These are phyloP conservation scores for Vespertilio murinus DNA, from an alignment of 2,797 vertebrate species.

Conservation along the genomic window DNA sequence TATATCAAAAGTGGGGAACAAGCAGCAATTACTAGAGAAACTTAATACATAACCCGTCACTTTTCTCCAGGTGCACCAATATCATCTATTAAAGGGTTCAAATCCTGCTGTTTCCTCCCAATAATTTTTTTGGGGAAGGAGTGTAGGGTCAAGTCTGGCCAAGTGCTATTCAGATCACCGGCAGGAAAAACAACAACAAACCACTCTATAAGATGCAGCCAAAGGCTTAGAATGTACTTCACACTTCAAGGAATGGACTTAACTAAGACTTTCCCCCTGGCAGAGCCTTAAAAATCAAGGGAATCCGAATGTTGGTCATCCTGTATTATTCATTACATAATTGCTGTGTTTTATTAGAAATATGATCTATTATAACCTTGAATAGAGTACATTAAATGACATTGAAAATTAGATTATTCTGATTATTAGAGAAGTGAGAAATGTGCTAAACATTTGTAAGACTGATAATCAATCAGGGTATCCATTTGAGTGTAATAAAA, in stretches of 20 bases:
- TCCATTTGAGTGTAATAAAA: slow-evolving; percentile 86
- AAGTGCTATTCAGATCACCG: slow-evolving; percentile 13
- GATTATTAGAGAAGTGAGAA: slow-evolving; percentile 88
- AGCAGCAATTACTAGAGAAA: slow-evolving; percentile 67
- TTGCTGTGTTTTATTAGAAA: slow-evolving; percentile 85
- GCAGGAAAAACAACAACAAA: neutral
- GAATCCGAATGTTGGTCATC: slow-evolving; percentile 71
- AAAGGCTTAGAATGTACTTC: neutral
- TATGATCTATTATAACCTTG: slow-evolving; percentile 87
- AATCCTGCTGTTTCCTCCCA: slow-evolving; percentile 55
- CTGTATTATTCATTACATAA: slow-evolving; percentile 85
- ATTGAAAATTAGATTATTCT: slow-evolving; percentile 89
- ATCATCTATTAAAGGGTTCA: slow-evolving; percentile 33
- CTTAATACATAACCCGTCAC: slow-evolving; percentile 66
- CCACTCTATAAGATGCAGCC: neutral
- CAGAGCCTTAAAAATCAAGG: slow-evolving; percentile 51
- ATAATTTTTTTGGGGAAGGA: neutral
- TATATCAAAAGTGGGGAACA: slow-evolving; percentile 63
- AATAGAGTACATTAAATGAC: slow-evolving; percentile 84
- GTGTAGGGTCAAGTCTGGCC: neutral
- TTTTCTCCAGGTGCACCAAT: slow-evolving; percentile 64
- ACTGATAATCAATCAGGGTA: slow-evolving; percentile 87
- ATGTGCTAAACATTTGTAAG: slow-evolving; percentile 86
- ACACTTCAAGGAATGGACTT: neutral
- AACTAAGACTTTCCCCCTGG: slow-evolving; percentile 20